A percentile compares a stretch with the other conserved stretches of the same genome.
Conservation (phyloP, 2,113 vertebrate genomes). For the Neolamprologus kungweensis region DNA sequence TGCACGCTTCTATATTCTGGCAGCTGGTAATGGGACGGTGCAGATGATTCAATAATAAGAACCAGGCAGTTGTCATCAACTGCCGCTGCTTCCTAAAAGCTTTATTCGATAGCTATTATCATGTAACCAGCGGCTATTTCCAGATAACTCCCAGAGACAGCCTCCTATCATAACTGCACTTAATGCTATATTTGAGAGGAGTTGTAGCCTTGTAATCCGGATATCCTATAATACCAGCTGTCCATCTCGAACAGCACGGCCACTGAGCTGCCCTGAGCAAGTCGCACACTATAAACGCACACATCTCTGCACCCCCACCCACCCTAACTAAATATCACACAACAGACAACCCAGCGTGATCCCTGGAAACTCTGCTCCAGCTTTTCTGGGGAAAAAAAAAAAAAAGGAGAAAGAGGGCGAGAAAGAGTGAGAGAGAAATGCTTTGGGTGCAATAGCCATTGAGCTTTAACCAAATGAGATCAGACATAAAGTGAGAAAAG, state of each 20-base stretch:
- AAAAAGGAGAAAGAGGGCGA: not conserved
- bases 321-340: constrained; percentile 16
- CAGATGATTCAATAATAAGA: constrained; percentile 48
- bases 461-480: constrained; percentile 27
- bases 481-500: constrained; percentile 3
- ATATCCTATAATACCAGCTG: constrained; percentile 58
- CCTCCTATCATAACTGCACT: constrained; percentile 56
- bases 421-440: not conserved
- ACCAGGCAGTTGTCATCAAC: constrained; percentile 48
- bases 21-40: constrained; percentile 30
- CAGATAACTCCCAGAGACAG: constrained; percentile 63
- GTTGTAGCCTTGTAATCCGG: constrained; percentile 65
- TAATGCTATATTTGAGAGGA: constrained; percentile 57
- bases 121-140: constrained; percentile 57
- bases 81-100: constrained; percentile 37
- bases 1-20: constrained; percentile 26
- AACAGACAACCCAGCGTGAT: constrained; percentile 18
- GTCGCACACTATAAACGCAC: constrained; percentile 22
- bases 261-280: constrained; percentile 44
- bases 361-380: not conserved
- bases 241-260: constrained; percentile 45
- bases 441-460: not conserved
- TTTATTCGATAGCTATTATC: constrained; percentile 64
- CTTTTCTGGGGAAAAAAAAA: not conserved
- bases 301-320: not conserved